phyloP scores from a whole-genome alignment of 1,140 invertebrate genomes.

The Drosophila suzukii region DNA sequence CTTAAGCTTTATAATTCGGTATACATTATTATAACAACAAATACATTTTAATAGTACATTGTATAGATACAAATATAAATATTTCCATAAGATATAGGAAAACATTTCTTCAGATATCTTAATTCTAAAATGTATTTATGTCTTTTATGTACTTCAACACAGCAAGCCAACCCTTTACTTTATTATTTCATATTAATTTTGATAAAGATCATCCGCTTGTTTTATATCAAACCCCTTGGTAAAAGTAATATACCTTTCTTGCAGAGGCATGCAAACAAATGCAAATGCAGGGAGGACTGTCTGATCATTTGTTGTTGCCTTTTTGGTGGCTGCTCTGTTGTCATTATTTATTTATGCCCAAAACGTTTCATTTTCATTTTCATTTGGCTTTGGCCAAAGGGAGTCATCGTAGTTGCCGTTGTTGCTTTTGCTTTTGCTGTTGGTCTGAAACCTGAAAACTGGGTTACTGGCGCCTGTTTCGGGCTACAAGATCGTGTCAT shows the following conservation, averaged over 20 bases:
- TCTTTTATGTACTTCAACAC: too few species aligned
- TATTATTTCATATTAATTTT: too few species aligned
- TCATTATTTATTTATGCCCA: constrained; percentile 81
- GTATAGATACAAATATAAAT: too few species aligned
- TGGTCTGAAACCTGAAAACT: constrained; percentile 75
- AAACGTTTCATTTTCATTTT: constrained; percentile 81
- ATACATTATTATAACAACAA: too few species aligned
- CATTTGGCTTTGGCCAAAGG: constrained; percentile 67
- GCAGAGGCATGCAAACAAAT: constrained; percentile 26
- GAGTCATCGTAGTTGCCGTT: constrained; percentile 51
- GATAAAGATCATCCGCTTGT: neutral
- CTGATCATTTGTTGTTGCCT: constrained; percentile 77
- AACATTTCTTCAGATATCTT: too few species aligned
- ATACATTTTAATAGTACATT: too few species aligned
- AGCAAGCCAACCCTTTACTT: too few species aligned
- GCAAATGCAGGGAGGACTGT: constrained; percentile 60
- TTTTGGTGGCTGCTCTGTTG: constrained; percentile 67
- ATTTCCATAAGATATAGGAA: too few species aligned
- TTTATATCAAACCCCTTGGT: neutral
- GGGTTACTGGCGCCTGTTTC: constrained; percentile 82
- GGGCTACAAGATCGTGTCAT: constrained; percentile 83
- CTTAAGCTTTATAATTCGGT: too few species aligned
- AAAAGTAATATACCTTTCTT: constrained; percentile 15
- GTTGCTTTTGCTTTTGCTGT: constrained; percentile 26
- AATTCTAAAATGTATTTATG: too few species aligned